Conservation (phyloP, 2,797 vertebrate genomes). For the Hyperoplus lanceolatus region DNA sequence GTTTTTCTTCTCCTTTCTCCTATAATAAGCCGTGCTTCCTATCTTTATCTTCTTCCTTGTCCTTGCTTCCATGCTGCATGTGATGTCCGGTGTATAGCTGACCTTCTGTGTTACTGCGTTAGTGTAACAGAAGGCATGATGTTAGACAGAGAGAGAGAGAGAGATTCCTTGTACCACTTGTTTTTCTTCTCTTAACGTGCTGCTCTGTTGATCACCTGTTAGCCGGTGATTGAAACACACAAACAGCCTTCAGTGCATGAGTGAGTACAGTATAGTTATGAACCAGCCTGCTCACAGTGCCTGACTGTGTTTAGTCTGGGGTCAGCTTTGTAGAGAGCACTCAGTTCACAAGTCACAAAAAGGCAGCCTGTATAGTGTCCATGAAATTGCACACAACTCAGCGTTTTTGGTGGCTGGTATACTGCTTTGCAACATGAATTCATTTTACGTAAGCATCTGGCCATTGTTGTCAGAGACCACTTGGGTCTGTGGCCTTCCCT, state of each 20-base stretch:
- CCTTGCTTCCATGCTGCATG: background rate
- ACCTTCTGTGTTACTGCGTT: constrained; percentile 24
- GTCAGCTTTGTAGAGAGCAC: background rate
- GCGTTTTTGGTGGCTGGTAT: background rate
- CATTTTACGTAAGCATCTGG: constrained; percentile 17
- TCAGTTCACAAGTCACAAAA: constrained; percentile 11
- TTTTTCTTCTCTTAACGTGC: constrained; percentile 19
- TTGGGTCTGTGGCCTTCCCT: constrained; percentile 3
- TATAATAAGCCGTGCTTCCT: constrained; percentile 23
- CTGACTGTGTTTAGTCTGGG: constrained; percentile 8
- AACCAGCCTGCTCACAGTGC: background rate
- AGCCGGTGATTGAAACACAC: background rate
- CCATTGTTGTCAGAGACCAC: constrained; percentile 14
- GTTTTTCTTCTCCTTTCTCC: constrained; percentile 66
- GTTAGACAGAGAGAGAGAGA: constrained; percentile 1
- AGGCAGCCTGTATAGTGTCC: background rate
- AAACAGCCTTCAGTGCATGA: too few relatives aligned
- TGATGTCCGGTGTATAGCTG: constrained; percentile 20
- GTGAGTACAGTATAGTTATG: background rate
- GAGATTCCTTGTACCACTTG: constrained; percentile 16
- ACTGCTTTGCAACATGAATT: constrained; percentile 16
- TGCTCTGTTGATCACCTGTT: constrained; percentile 54
- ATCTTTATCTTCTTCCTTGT: constrained; percentile 24
- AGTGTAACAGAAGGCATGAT: background rate
- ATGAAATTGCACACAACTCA: constrained; percentile 20